A percentile compares a stretch with the other conserved stretches of the same genome.
These are phyloP conservation scores for Leptopilina clavipes DNA, from an alignment of 1,140 invertebrate species.

Conservation along the genomic window DNA sequence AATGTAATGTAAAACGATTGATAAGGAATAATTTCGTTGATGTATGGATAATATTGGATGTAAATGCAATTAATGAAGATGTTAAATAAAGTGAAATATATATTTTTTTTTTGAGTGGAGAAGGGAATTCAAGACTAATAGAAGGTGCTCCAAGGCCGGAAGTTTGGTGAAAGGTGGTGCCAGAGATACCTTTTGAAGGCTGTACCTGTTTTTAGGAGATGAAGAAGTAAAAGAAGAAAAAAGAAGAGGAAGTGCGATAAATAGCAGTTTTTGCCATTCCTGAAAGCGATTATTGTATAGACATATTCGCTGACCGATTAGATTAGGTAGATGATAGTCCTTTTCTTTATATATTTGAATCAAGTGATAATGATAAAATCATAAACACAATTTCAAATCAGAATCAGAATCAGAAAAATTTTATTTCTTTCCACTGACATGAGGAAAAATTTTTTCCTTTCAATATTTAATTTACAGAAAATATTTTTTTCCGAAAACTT, in stretches of 20 bases:
- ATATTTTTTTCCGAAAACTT: too few species aligned
- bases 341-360: slow-evolving; percentile 40
- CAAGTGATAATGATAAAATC: slow-evolving; percentile 40
- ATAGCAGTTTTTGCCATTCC: slow-evolving; percentile 23
- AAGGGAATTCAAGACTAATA: slow-evolving; percentile 47
- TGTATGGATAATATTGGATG: too few species aligned
- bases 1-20: too few species aligned
- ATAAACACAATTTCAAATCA: background rate
- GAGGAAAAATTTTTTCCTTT: too few species aligned
- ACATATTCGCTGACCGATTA: slow-evolving; percentile 53
- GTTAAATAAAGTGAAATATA: background rate
- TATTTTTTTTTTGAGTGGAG: background rate
- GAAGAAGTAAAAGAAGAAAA: too few species aligned
- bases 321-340: slow-evolving; percentile 36
- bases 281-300: slow-evolving; percentile 46
- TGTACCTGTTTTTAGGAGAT: slow-evolving; percentile 54
- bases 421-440: too few species aligned
- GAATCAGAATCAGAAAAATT: background rate
- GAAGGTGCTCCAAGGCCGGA: slow-evolving; percentile 42
- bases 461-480: too few species aligned
- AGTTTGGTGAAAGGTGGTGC: slow-evolving; percentile 31
- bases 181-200: slow-evolving; percentile 42
- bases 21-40: too few species aligned
- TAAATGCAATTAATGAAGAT: background rate
- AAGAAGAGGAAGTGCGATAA: slow-evolving; percentile 36